Evolutionary conservation across 1,140 invertebrate species (phyloP).

Genomic region (Diuraphis noxia): DNA sequence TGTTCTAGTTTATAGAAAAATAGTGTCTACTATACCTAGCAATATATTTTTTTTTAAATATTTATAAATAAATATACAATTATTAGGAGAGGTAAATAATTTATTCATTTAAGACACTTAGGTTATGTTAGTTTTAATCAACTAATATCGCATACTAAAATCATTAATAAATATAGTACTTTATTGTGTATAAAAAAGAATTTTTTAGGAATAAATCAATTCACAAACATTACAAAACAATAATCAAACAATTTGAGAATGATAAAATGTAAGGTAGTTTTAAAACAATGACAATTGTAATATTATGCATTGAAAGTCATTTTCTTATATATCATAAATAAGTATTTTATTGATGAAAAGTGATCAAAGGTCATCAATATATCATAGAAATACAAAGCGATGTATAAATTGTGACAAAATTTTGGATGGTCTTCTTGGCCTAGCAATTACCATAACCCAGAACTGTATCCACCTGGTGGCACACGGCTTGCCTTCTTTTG

Average conservation of each 20-base stretch:
- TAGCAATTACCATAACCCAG: slow-evolving; percentile 64
- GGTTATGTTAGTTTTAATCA: background rate
- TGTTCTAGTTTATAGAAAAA: background rate
- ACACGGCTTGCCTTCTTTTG: slow-evolving; percentile 60
- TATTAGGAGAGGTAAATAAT: background rate
- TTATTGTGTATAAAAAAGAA: slow-evolving; percentile 41
- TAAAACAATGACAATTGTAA: slow-evolving; percentile 30
- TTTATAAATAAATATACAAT: background rate
- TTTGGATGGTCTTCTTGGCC: background rate
- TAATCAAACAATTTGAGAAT: slow-evolving; percentile 35
- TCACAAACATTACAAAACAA: slow-evolving; percentile 49
- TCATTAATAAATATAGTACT: slow-evolving; percentile 37
- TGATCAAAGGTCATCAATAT: slow-evolving; percentile 38
- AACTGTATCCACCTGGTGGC: slow-evolving; percentile 66
- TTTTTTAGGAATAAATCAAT: slow-evolving; percentile 43
- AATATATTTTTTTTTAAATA: background rate
- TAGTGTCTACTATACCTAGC: background rate
- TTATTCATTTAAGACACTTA: background rate
- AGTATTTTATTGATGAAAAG: slow-evolving; percentile 30
- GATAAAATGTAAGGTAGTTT: slow-evolving; percentile 14
- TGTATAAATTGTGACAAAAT: slow-evolving; percentile 34
- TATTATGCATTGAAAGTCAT: background rate
- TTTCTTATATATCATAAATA: slow-evolving; percentile 31
- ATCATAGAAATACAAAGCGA: slow-evolving; percentile 43
- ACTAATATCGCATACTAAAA: slow-evolving; percentile 2